Conservation (phyloP, 2,797 vertebrate genomes). For the Lindbergichthys nudifrons region DNA sequence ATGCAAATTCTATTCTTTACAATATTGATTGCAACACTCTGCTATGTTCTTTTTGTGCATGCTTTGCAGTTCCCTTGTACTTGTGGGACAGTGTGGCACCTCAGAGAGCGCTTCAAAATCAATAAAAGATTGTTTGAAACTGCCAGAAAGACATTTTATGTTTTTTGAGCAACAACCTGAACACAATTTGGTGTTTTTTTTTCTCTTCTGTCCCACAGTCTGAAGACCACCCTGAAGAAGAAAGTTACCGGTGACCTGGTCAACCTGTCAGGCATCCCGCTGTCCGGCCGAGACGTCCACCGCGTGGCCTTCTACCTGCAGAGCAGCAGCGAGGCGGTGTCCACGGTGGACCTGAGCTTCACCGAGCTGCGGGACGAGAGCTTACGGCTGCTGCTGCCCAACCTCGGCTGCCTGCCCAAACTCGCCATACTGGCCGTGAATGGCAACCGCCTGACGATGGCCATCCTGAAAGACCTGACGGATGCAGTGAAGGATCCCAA, state of each 20-base stretch:
- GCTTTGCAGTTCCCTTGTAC: constrained; percentile 44
- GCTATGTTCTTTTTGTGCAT: constrained; percentile 47
- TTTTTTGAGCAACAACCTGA: constrained; percentile 3
- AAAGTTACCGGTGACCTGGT: constrained; percentile 85
- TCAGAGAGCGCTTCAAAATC: constrained; percentile 45
- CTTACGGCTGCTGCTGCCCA: constrained; percentile 85
- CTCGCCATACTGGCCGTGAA: constrained; percentile 90
- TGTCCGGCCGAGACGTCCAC: constrained; percentile 85
- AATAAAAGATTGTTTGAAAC: constrained; percentile 48
- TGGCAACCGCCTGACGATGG: constrained; percentile 88
- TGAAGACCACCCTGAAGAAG: constrained; percentile 90
- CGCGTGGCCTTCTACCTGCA: constrained; percentile 88
- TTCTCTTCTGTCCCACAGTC: constrained; percentile 70
- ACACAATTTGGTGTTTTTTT: constrained; percentile 17
- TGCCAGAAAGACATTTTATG: constrained; percentile 13
- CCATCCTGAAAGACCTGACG: constrained; percentile 87
- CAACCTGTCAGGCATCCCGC: constrained; percentile 88
- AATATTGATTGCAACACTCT: constrained; percentile 62
- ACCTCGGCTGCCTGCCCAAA: constrained; percentile 84
- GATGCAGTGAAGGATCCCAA: constrained; percentile 88
- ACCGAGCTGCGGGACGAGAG: constrained; percentile 88
- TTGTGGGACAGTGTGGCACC: constrained; percentile 31
- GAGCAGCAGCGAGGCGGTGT: constrained; percentile 82
- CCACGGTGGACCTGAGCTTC: constrained; percentile 92
- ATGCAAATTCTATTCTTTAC: constrained; percentile 65